Base-by-base conservation (phyloP, 2,888 invertebrate genomes). In the Hydriomena furcata region DNA sequence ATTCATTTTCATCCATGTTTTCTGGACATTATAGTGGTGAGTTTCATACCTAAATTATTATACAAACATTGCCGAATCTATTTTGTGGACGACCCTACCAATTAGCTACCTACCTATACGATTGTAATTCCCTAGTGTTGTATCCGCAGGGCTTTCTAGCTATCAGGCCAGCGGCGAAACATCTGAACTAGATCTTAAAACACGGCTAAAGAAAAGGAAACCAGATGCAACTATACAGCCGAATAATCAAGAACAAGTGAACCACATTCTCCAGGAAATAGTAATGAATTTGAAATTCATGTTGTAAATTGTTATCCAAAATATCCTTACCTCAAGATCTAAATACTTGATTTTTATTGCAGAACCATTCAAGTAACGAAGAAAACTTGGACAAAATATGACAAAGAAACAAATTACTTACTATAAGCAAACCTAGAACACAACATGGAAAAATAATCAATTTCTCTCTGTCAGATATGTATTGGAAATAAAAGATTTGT, bases 1-100 rank as follows among this genome's bases (percentile, higher is more conserved):
- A 74, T 62, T 83, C 85, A 7, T 47, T 62, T 55, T 59, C 69
- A 49, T 84, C 83, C 38, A 27, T 76, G 37, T 58, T 63, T 30
- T 72, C 76, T 13, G 63, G 59, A 31, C 54, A 60, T 35, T 41
- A 60, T 38, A 63, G 58, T 48, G 55, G 48, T 57, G 45, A 55
- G 48, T 52, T 25, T 10, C 1, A 10, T 27, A 25, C 2, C 2
- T 3, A 17, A 17, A 17, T 17, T 17, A 17, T 4, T 17, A 4
- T 3, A 17, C 17, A 17, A 17, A 4, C 4, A 17, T 17, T n/a
- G n/a, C n/a, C n/a, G n/a, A n/a, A n/a, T n/a, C n/a, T n/a, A n/a
- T n/a, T n/a, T n/a, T n/a, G n/a, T n/a, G n/a, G n/a, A n/a, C n/a
- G n/a, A n/a, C n/a, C n/a, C n/a, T n/a, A n/a, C n/a, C n/a, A n/a